Percentiles rank a stretch among this genome's conserved stretches.
Conservation (phyloP, 2,888 invertebrate genomes). For the Drosophila peninsularis region DNA sequence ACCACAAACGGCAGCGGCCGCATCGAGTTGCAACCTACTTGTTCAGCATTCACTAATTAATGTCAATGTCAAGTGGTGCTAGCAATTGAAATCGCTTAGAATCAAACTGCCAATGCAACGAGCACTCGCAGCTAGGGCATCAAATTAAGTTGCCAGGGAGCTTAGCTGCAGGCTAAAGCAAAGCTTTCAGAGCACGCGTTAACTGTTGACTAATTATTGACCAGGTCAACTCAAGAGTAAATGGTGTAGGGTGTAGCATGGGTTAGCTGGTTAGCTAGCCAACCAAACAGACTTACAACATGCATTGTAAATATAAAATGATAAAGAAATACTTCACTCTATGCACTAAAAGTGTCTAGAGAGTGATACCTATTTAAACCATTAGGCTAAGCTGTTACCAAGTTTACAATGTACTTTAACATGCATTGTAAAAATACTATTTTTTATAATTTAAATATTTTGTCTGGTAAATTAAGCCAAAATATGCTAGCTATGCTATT, state of each 20-base stretch:
- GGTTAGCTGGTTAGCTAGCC: background rate
- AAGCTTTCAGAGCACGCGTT: background rate
- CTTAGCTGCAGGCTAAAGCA: background rate
- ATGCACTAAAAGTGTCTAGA: background rate
- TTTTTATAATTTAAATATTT: background rate
- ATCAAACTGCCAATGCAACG: background rate
- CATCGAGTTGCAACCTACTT: conserved; percentile 31
- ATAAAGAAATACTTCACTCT: too few species aligned
- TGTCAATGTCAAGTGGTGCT: conserved; percentile 55
- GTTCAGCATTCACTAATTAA: conserved; percentile 56
- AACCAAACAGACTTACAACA: background rate
- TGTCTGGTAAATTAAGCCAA: too few species aligned
- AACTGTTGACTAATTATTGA: conserved; percentile 3
- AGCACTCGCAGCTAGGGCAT: background rate
- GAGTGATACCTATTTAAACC: background rate
- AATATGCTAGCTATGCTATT: too few species aligned
- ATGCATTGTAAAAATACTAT: background rate
- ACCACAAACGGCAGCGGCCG: conserved; percentile 1
- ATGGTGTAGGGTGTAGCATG: too few species aligned
- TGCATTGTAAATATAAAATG: background rate
- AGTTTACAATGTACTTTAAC: background rate
- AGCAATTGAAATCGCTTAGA: conserved; percentile 43
- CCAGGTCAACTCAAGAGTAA: background rate
- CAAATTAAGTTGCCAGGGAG: conserved; percentile 13
- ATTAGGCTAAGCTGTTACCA: background rate